Evolutionary conservation across 2,797 vertebrate genomes (phyloP).

Genomic region (Melanotaenia nigrans): DNA sequence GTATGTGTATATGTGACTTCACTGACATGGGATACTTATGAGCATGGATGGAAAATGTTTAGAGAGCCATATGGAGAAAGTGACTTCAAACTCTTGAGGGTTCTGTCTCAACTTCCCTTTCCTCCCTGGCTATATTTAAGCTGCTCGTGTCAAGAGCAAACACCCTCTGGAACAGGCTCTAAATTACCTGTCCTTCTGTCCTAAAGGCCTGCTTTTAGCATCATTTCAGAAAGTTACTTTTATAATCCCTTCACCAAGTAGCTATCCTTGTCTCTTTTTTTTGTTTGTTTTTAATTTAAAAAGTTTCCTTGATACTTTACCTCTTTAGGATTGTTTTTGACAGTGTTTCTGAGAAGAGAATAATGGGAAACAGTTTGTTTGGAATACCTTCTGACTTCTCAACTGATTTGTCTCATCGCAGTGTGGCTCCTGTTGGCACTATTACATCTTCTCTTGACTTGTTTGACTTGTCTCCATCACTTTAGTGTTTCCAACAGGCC

Average conservation of each 20-base stretch:
- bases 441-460: conserved; percentile 20
- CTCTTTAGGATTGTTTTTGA: not conserved
- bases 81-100: conserved; percentile 17
- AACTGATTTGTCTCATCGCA: conserved; percentile 19
- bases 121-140: conserved; percentile 66
- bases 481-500: conserved; percentile 17
- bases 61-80: conserved; percentile 8
- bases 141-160: conserved; percentile 53
- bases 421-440: conserved; percentile 4
- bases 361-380: conserved; percentile 24
- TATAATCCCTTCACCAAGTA: conserved; percentile 3
- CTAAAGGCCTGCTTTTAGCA: conserved; percentile 55
- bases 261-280: not conserved
- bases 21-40: conserved; percentile 13
- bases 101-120: conserved; percentile 24
- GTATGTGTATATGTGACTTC: not conserved
- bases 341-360: conserved; percentile 18
- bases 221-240: conserved; percentile 32
- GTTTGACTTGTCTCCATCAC: conserved; percentile 16
- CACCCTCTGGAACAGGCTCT: conserved; percentile 46
- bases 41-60: conserved; percentile 18
- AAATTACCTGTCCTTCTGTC: conserved; percentile 56
- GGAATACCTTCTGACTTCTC: conserved; percentile 29
- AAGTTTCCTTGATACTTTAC: not conserved
- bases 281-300: not conserved